Evolutionary conservation across 2,888 invertebrate species (phyloP), one percentile per base, ranked within the genome.

Genomic region (Ochropleura leucogaster): DNA sequence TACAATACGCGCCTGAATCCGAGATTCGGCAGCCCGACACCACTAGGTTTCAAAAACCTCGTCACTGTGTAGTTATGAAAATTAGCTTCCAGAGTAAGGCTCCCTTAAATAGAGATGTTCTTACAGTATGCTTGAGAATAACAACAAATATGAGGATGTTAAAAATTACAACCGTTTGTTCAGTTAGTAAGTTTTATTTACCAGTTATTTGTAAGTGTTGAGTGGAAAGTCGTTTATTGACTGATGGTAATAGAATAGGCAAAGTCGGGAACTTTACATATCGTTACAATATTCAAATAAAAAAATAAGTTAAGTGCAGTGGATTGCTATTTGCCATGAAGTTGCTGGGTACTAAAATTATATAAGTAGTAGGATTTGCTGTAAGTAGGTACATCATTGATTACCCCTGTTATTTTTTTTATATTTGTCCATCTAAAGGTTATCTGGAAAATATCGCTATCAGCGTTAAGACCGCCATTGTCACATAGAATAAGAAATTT

Each of bases 91-190:
- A 72, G 64, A 72, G 68, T 81, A 72, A 60, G 68, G 77, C 40
- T 40, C 30, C 18, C 14, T 16, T 51, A 40, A 40, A 92, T 91
- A 90, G 91, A 92, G 90, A 89, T 90, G 89, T 91, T 85, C 79
- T 72, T 80, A 72, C 70, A 84, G 77, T 79, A 57, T 70, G 73
- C 75, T 72, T 77, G 51, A 74, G 71, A 51, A 81, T 85, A 87
- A 85, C 87, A 89, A 60, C 66, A 88, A 88, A 88, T 84, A 85
- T 78, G 79, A 69, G 79, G 72, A 80, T 82, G 80, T 79, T 71
- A 72, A 76, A 86, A 87, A 80, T 82, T 79, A 84, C 74, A 82
- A 47, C 67, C 62, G 72, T 69, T 80, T 84, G 66, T 63, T 67
- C 68, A 84, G 51, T 63, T 40, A 55, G 79, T 80, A 80, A 77